These are phyloP conservation scores for Machimus rusticus DNA, from an alignment of 2,888 invertebrate species.

Conservation along the genomic window DNA sequence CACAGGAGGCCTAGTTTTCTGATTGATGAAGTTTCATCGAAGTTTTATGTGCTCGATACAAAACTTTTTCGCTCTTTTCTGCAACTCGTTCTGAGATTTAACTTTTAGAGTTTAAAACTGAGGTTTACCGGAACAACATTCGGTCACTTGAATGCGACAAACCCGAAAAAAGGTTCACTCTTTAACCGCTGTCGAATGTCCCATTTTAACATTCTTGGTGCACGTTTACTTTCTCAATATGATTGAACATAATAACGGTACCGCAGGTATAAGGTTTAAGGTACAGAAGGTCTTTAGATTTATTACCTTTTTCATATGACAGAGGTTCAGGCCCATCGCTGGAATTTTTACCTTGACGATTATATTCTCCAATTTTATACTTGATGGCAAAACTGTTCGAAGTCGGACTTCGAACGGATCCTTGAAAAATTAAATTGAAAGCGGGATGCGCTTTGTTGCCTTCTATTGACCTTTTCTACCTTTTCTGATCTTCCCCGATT, in stretches of 20 bases:
- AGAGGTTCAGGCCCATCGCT: not conserved
- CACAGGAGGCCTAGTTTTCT: not conserved
- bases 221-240: not conserved
- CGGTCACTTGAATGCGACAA: not conserved
- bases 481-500: not conserved
- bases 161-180: not conserved
- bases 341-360: not conserved
- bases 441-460: not conserved
- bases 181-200: not conserved
- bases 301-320: not conserved
- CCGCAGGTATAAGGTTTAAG: not conserved
- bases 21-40: not conserved
- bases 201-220: not conserved
- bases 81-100: not conserved
- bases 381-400: not conserved
- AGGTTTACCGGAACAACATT: not conserved
- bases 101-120: not conserved
- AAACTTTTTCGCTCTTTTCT: not conserved
- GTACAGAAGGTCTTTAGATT: not conserved
- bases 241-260: not conserved
- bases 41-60: not conserved
- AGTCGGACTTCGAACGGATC: not conserved
- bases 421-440: not conserved
- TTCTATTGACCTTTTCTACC: not conserved
- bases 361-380: not conserved